A percentile compares a stretch with the other conserved stretches of the same genome.
Evolutionary conservation across 2,113 vertebrate species (phyloP).

Genomic region (Parotia lawesii): DNA sequence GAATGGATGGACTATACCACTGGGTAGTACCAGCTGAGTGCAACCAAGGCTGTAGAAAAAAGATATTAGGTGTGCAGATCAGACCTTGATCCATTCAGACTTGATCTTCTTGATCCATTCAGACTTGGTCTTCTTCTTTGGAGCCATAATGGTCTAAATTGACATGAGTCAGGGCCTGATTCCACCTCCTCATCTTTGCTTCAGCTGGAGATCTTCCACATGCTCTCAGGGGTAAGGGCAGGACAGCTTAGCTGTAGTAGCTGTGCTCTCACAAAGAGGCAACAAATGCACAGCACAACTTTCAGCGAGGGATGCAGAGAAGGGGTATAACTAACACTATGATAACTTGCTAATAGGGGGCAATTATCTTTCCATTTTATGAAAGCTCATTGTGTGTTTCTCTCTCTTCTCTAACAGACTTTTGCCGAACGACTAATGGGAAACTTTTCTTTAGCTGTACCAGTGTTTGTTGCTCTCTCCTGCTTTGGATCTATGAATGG

Average conservation of each 20-base stretch:
- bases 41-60: not conserved
- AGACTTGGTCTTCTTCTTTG: not conserved
- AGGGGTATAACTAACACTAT: not conserved
- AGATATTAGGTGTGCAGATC: too few relatives aligned
- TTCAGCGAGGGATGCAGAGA: not conserved
- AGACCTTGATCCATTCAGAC: not conserved
- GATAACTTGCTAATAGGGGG: not conserved
- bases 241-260: not conserved
- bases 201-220: rapidly evolving
- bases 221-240: not conserved
- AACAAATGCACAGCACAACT: not conserved
- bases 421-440: conserved; percentile 90
- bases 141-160: not conserved
- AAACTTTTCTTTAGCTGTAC: conserved; percentile 86
- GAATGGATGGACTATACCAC: not conserved
- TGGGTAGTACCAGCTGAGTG: not conserved
- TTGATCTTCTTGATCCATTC: not conserved
- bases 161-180: not conserved
- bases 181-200: not conserved
- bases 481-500: conserved; percentile 97
- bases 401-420: conserved; percentile 74
- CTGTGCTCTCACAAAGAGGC: not conserved
- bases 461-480: conserved; percentile 91
- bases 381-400: not conserved
- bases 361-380: not conserved